Percentiles rank a stretch among this genome's conserved stretches.
These are phyloP conservation scores for Protobothrops flavoviridis DNA, from an alignment of 2,113 vertebrate genomes.

Conservation along the genomic window DNA sequence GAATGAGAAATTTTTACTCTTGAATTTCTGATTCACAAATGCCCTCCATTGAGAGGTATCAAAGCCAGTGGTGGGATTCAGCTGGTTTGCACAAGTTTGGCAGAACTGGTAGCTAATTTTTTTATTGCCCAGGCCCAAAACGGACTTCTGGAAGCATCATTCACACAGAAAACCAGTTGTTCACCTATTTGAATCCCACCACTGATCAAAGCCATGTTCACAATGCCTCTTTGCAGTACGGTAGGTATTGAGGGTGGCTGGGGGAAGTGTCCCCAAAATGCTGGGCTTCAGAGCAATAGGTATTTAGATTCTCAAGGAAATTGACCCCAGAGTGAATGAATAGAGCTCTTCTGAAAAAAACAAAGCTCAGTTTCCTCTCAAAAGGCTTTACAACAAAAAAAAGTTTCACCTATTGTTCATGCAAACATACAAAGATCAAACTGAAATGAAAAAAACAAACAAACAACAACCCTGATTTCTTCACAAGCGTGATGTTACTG, in stretches of 20 bases:
- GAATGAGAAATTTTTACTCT: neutral
- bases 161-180: no score
- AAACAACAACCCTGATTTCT: neutral
- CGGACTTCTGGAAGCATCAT: no score
- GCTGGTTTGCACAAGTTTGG: no score
- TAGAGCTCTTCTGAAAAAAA: neutral
- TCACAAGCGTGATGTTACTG: neutral
- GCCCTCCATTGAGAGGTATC: neutral
- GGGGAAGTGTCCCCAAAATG: neutral
- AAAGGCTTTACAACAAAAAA: neutral
- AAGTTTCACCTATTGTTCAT: neutral
- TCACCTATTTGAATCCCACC: no score
- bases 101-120: no score
- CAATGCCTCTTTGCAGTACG: neutral
- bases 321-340: neutral
- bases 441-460: neutral
- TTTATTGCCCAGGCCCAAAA: no score
- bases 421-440: neutral
- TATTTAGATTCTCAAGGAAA: neutral
- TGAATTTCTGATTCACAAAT: neutral
- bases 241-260: neutral
- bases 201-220: neutral
- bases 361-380: neutral
- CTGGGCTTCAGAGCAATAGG: neutral
- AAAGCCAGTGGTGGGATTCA: neutral